Evolutionary conservation across 2,113 vertebrate species (phyloP).

Genomic region (Charina bottae): DNA sequence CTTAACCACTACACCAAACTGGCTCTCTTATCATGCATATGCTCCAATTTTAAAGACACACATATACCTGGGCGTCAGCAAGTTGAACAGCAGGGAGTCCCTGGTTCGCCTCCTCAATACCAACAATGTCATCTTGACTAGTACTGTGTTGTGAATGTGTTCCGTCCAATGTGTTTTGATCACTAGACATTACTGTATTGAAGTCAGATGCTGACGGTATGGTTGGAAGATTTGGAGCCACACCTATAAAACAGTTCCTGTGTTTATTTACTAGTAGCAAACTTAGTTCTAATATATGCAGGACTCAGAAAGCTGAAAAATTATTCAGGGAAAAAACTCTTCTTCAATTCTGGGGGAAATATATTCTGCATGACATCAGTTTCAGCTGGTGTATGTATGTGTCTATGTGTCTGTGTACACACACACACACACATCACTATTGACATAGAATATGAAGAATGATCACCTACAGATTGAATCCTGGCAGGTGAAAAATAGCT

Average conservation of each 20-base stretch:
- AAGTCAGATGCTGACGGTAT: slow-evolving; percentile 97
- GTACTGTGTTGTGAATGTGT: slow-evolving; percentile 96
- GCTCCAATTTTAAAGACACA: slow-evolving; percentile 1
- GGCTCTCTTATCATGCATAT: not conserved
- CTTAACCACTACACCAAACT: not conserved
- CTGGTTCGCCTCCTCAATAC: slow-evolving; percentile 90
- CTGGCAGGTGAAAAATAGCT: not conserved
- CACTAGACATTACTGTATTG: slow-evolving; percentile 93
- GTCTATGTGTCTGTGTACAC: not conserved
- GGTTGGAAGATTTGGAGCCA: slow-evolving; percentile 89
- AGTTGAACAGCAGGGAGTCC: slow-evolving; percentile 95
- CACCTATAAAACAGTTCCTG: slow-evolving; percentile 74
- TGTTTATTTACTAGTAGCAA: slow-evolving; percentile 55
- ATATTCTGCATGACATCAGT: not conserved
- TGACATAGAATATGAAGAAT: not conserved
- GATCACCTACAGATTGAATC: not conserved
- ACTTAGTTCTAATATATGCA: slow-evolving; percentile 30
- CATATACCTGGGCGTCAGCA: slow-evolving; percentile 93
- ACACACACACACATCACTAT: not conserved
- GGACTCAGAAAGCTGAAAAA: not conserved
- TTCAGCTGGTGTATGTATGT: not conserved
- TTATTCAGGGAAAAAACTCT: not conserved
- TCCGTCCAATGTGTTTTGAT: slow-evolving; percentile 96
- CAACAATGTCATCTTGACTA: slow-evolving; percentile 92
- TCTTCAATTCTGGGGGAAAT: not conserved